Base-by-base conservation (phyloP, 2,797 vertebrate species). In the Ctenosaura bakeri region DNA sequence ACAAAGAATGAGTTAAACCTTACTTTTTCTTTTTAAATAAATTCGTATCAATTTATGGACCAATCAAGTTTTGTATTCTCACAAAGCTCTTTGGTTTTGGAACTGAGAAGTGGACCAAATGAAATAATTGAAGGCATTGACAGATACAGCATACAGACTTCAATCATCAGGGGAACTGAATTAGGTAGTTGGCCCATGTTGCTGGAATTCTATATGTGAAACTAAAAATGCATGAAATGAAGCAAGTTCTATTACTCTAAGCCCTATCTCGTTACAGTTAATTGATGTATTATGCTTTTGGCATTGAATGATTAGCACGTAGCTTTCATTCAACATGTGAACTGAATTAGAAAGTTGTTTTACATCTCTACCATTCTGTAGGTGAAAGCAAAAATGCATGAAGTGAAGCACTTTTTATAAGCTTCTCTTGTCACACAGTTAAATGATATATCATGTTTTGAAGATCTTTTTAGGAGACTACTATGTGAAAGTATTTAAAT, bases 401-500 rank as follows among this genome's bases (percentile, higher is more conserved):
- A 81, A 74, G 76, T 59, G 24, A 83, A 74, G 32, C 24, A 62
- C 38, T 24, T 80, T 81, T 80, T 86, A 80, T 81, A 86, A 22
- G n/a, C 13, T 46, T 74, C 38, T 90, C 66, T 90, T 86, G 29
- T 86, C 83, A 54, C 9, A 54, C 8, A 42, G 46, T 64, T 54
- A 62, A 64, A 85, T 73, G n/a, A 73, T 88, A 71, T 84, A 78
- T 83, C 92, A 20, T 26, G 83, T 83, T 81, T 10, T 88, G n/a
- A 69, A 4, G 1, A 83, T 0, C 76, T 52, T 84, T 66, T 89
- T 69, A 87, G 69, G 64, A 50, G 46, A 52, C n/a, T 85, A 29
- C 73, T 32, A 6, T 66, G 50, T 88, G 79, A 38, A 91, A 91
- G 42, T 14, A 83, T 90, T 92, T 74, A 88, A 87, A 71, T 2